Percentiles rank a stretch among this genome's conserved stretches.
phyloP scores from a whole-genome alignment of 1,140 invertebrate genomes.

The Leptopilina clavipes region DNA sequence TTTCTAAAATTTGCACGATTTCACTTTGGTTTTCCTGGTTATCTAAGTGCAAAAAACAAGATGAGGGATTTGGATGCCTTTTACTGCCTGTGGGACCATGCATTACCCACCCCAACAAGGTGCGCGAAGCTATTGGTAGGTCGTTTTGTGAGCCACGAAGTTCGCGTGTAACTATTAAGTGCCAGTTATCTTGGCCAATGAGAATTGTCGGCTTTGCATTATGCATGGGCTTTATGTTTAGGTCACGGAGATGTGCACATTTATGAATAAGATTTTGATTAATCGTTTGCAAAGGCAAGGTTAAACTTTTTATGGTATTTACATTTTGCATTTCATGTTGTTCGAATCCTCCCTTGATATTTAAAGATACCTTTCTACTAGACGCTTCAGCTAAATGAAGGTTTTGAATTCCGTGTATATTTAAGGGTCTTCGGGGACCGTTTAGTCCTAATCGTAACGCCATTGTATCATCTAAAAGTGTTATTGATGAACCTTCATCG shows the following conservation, averaged over 20 bases:
- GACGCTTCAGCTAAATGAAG: background rate
- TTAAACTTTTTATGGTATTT: constrained; percentile 10
- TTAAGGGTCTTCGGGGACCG: background rate
- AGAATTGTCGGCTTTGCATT: background rate
- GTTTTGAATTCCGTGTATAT: background rate
- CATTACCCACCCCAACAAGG: constrained; percentile 21
- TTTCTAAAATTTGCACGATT: too few species aligned
- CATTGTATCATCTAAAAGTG: background rate
- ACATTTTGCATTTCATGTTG: background rate
- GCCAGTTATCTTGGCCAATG: constrained; percentile 29
- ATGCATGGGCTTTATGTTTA: background rate
- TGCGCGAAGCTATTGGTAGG: background rate
- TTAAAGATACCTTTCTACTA: background rate
- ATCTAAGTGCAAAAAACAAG: background rate
- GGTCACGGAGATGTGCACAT: background rate
- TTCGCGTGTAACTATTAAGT: background rate
- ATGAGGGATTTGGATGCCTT: background rate
- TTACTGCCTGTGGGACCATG: background rate
- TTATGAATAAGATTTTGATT: background rate
- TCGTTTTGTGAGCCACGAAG: background rate
- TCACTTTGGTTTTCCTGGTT: too few species aligned
- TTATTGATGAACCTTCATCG: constrained; percentile 31
- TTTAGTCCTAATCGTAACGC: background rate
- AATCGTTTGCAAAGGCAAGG: constrained; percentile 7
- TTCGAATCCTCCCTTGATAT: background rate